phyloP scores from a whole-genome alignment of 2,797 vertebrate species.

The Typhlichthys subterraneus region DNA sequence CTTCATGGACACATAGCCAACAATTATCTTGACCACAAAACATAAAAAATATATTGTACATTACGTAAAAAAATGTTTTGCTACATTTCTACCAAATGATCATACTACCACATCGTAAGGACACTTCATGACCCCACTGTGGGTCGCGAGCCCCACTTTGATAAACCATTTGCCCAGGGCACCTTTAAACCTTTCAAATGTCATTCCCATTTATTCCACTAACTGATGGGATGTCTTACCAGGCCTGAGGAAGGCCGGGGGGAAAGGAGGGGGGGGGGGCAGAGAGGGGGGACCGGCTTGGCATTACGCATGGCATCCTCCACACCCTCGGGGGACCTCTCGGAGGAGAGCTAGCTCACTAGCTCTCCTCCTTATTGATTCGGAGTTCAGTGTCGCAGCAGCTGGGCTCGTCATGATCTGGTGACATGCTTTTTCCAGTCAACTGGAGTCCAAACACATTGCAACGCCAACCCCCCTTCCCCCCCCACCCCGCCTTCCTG shows the following conservation, averaged over 20 bases:
- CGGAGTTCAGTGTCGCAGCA: conserved; percentile 48
- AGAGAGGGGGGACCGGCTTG: conserved; percentile 14
- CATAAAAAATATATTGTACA: no score
- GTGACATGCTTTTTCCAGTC: conserved; percentile 47
- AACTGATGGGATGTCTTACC: conserved; percentile 18
- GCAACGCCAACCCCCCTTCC: not conserved
- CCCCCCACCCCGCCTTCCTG: not conserved
- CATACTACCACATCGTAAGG: no score
- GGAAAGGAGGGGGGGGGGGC: not conserved
- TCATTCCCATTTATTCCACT: conserved; percentile 10
- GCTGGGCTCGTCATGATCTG: conserved; percentile 26
- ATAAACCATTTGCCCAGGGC: no score
- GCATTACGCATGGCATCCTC: conserved; percentile 36
- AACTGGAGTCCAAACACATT: conserved; percentile 10
- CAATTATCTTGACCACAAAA: no score
- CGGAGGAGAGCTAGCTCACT: conserved; percentile 29
- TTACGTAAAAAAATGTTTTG: no score
- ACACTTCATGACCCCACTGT: no score
- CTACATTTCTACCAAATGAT: no score
- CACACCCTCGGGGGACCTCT: conserved; percentile 21
- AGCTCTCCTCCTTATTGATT: conserved; percentile 58
- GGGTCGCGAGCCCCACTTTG: no score
- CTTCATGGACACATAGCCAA: no score
- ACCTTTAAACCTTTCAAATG: not conserved
- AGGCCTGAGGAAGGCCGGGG: conserved; percentile 7